Evolutionary conservation across 2,797 vertebrate species (phyloP), one percentile per base, ranked within the genome.

Genomic region (Rhabdophis nuchalis): DNA sequence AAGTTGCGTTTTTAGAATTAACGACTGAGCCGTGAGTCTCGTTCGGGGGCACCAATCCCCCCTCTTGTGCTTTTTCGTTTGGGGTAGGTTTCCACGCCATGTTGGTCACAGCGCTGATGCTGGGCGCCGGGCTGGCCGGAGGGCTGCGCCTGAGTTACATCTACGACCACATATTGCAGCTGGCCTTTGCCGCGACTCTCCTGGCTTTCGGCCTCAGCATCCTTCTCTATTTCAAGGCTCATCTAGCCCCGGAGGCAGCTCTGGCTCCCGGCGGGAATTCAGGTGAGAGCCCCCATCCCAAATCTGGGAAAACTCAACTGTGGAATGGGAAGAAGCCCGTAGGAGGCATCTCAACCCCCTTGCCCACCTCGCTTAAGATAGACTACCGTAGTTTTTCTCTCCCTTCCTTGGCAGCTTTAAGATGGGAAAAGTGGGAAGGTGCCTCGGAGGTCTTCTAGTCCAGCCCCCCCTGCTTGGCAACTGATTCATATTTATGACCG

Each of bases 261-360:
- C 97, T 99, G 89, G 98, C 98, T 23, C 96, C 97, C 12, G 98
- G 98, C 5, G 98, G 98, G 46, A 98, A 98, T 97, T 98, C 98
- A 97, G 99, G 99, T 99, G 95, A 96, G 96, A 8, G 41, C 20
- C 4, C 3, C n/a, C 12, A 52, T 52, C 52, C 1, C 5, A 1
- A 5, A n/a, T 11, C 4, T 20, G 53, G 72, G n/a, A 64, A 53
- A 46, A 41, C 72, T 77, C 36, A 77, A 5, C 1, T 50, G 20
- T 46, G 72, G 20, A 23, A 12, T 23, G 36, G 72, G 36, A 23
- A 5, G 11, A 11, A 20, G 46, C 36, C 36, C 0, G 0, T 18
- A 77, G 20, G 18, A 77, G 3, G 68, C 7, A 11, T 77, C 18
- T 41, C 18, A 9, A 23, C 1, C 18, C 18, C 18, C 36, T 0